Evolutionary conservation across 2,113 vertebrate genomes (phyloP), one percentile per base, ranked within the genome.

Genomic region (Plotosus lineatus): DNA sequence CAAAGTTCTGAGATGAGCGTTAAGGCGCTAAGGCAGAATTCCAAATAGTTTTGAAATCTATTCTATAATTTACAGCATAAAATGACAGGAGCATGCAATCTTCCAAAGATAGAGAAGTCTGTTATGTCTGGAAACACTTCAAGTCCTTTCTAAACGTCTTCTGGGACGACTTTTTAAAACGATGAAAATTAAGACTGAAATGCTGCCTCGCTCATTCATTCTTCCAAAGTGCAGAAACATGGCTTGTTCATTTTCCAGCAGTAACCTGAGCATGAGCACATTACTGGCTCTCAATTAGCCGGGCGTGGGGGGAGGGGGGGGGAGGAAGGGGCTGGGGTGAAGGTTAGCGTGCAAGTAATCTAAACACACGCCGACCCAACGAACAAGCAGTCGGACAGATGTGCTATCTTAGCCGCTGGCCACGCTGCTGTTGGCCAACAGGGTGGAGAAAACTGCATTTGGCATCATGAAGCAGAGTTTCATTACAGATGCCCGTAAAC

Each of bases 401-500:
- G 36, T 66, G 55, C 61, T 82, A 81, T 75, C 78, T 65, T 68
- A 78, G 50, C 15, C 15, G 26, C n/a, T 6, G 40, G 53, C 79
- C 40, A 7, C 10, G 21, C 36, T 10, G 21, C 53, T 12, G 36
- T 38, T 56, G 74, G 55, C 82, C 58, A 3, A 28, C 51, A n/a
- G 63, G 77, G 72, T 79, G 77, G 84, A 75, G 72, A 40, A 61
- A 58, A 85, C 58, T 63, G 51, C 36, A 36, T 26, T 75, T 78
- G 83, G 78, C 85, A 63, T 17, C 75, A 40, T 56, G 77, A 31
- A 40, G 53, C 23, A 68, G 23, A 26, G 74, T 56, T 71, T 76
- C 77, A 66, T 82, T 78, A 87, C 65, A 78, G 42, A 79, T 69
- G 72, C 79, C 78, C 66, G 78, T 84, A 85, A 85, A 87, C 65